Evolutionary conservation across 2,113 vertebrate genomes (phyloP), one percentile per base, ranked within the genome.

Genomic region (Pseudolaguvia tuberculata): DNA sequence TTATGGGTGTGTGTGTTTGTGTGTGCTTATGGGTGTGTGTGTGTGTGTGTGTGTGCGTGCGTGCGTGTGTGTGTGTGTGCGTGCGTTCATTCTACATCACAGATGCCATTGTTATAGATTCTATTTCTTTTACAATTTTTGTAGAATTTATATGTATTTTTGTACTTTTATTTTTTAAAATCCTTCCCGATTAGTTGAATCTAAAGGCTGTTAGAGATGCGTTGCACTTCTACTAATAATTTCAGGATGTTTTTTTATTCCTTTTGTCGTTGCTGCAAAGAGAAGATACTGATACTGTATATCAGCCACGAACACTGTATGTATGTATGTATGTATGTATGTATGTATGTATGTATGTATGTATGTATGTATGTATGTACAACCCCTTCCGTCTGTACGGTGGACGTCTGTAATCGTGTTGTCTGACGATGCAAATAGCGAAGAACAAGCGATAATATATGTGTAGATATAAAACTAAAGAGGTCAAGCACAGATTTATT

Each of bases 71-170:
- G n/a, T n/a, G n/a, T n/a, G n/a, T n/a, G n/a, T n/a, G n/a, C n/a
- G n/a, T n/a, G n/a, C n/a, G n/a, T 86, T 90, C 89, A 87, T 87
- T 82, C 80, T 84, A 85, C 68, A 69, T 87, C 79, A 84, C 84
- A 84, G 80, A 86, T 80, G 73, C 84, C 82, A 81, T 78, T 85
- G 79, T 47, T 83, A 81, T 84, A 76, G 81, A 82, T 84, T 85
- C 55, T 79, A 65, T 81, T 82, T 84, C n/a, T 81, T 80, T 45
- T 29, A 35, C 31, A 78, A 65, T 63, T 80, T 74, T 62, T 56
- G 31, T 77, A 65, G 82, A 8, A 63, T 79, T 75, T 83, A 50
- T 57, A 12, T 50, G 47, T 59, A 42, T 65, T 71, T 72, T 76
- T 67, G 50, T 69, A 35, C 18, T 52, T 71, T 85, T 59, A 72